phyloP scores from a whole-genome alignment of 1,140 invertebrate genomes.

The Drosophila paulistorum region DNA sequence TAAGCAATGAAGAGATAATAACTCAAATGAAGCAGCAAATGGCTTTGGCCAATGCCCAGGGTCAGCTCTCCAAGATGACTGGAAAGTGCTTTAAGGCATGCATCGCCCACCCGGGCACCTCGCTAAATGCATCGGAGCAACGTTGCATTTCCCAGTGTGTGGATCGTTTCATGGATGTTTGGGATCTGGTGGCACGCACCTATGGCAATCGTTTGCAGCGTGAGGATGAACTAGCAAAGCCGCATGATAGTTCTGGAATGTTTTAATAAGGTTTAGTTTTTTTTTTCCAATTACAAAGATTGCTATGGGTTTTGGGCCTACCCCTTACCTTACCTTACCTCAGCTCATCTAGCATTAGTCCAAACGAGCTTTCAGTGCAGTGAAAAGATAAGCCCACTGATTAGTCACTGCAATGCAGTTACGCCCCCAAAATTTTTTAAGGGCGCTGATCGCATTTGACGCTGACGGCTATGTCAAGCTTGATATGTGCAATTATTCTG shows the following conservation, averaged over 20 bases:
- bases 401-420: conserved; percentile 18
- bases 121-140: conserved; percentile 95
- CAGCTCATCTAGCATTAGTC: not conserved
- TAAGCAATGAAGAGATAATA: conserved; percentile 92
- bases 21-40: conserved; percentile 98
- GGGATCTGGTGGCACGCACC: conserved; percentile 94
- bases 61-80: conserved; percentile 97
- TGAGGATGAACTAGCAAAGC: conserved; percentile 84
- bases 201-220: conserved; percentile 92
- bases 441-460: conserved; percentile 2
- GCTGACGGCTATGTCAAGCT: conserved; percentile 26
- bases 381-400: conserved; percentile 48
- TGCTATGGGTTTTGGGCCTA: too few relatives aligned
- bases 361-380: not conserved
- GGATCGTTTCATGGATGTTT: conserved; percentile 98
- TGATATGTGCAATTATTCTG: conserved; percentile 66
- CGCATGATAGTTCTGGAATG: conserved; percentile 7
- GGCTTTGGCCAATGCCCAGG: conserved; percentile 96
- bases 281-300: too few relatives aligned
- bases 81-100: conserved; percentile 99
- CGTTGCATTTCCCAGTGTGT: conserved; percentile 99
- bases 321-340: not conserved
- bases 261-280: conserved; percentile 28
- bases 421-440: not conserved
- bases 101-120: conserved; percentile 94